Conservation (phyloP, 2,888 invertebrate species). For the Clunio marinus region DNA sequence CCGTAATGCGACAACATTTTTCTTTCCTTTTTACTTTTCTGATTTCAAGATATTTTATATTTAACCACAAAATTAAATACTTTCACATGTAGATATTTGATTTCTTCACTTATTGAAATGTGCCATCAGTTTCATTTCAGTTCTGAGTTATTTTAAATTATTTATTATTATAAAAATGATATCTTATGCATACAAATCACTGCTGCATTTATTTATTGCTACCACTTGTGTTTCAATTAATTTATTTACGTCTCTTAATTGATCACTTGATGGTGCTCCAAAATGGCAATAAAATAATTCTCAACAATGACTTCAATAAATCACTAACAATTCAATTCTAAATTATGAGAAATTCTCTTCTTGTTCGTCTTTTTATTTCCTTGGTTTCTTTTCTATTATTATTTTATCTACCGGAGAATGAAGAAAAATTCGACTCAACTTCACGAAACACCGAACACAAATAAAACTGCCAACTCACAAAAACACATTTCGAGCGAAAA, state of each 20-base stretch:
- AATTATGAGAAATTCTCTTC: background rate
- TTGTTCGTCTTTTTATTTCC: background rate
- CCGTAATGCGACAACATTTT: conserved; percentile 71
- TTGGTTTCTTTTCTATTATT: background rate
- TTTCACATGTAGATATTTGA: background rate
- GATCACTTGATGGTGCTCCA: conserved; percentile 1
- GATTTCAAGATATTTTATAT: background rate
- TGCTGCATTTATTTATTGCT: background rate
- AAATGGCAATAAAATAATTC: background rate
- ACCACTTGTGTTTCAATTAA: conserved; percentile 8
- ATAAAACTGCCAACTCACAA: background rate
- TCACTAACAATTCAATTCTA: conserved; percentile 13
- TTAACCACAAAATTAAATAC: background rate
- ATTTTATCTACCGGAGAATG: background rate
- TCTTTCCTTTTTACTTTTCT: background rate
- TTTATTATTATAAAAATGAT: too few species aligned
- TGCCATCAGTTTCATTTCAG: background rate
- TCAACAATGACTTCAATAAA: background rate
- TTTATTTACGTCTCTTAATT: background rate
- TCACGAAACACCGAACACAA: background rate
- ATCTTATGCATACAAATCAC: too few species aligned
- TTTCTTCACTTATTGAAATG: background rate
- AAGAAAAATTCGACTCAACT: conserved; percentile 1
- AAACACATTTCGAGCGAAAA: background rate
- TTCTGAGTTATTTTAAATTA: too few species aligned